These are phyloP conservation scores for Sphaerophoria rueppellii DNA, from an alignment of 2,888 invertebrate genomes.

Conservation along the genomic window DNA sequence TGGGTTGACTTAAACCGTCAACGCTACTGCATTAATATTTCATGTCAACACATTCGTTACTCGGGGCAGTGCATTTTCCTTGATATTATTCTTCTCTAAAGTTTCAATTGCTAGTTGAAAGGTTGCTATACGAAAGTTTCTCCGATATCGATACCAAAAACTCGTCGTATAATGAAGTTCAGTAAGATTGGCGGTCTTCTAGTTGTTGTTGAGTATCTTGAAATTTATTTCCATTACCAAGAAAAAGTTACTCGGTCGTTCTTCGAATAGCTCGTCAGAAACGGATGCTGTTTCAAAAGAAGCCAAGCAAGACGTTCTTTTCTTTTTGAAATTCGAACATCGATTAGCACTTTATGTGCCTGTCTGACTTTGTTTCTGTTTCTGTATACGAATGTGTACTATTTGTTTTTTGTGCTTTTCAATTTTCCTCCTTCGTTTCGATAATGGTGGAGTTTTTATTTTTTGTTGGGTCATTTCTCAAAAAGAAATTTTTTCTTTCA, in stretches of 20 bases:
- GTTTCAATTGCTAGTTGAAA: constrained; percentile 58
- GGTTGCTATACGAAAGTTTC: constrained; percentile 38
- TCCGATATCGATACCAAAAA: not conserved
- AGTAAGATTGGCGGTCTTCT: too few relatives aligned
- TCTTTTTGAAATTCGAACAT: constrained; percentile 62
- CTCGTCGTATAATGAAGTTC: too few relatives aligned
- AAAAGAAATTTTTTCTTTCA: not conserved
- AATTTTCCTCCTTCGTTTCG: constrained; percentile 68
- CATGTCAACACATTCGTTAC: constrained; percentile 65
- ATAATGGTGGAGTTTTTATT: constrained; percentile 53
- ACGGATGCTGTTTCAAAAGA: constrained; percentile 29
- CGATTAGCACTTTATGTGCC: constrained; percentile 72
- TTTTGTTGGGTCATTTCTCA: constrained; percentile 69
- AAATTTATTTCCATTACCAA: constrained; percentile 43
- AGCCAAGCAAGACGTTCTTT: constrained; percentile 46
- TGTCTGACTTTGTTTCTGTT: constrained; percentile 60
- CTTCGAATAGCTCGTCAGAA: not conserved
- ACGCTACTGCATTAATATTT: constrained; percentile 69
- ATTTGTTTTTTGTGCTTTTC: constrained; percentile 62
- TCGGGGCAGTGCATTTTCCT: constrained; percentile 4
- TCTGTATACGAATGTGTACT: constrained; percentile 55
- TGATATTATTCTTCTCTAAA: constrained; percentile 10
- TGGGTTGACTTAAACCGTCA: constrained; percentile 60
- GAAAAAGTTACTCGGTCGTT: constrained; percentile 35
- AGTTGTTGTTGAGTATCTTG: not conserved